Evolutionary conservation across 2,888 invertebrate species (phyloP), one percentile per base, ranked within the genome.

Genomic region (Platynereis dumerilii): DNA sequence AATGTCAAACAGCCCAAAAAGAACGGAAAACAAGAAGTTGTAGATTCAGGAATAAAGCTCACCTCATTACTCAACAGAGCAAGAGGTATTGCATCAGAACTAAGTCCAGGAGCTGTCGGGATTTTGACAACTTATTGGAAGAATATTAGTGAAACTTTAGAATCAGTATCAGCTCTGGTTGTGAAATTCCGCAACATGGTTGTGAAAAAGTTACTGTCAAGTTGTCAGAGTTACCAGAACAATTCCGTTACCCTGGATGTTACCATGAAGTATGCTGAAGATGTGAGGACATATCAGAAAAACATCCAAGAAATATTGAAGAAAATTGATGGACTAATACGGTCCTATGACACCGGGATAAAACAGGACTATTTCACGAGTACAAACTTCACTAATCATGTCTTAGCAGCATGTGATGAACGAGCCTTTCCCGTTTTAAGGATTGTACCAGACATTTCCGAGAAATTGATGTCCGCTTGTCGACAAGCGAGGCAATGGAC

Each of bases 381-480:
- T 59, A 73, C 76, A 1, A 63, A 68, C 29, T 79, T 80, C 60
- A 72, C 77, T 3, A 75, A 80, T 52, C 70, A 75, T 28, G 69
- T 81, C 39, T 69, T 80, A 39, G 73, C 78, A 20, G 67, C 71
- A 1, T 80, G 80, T 72, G 80, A 82, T 69, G 71, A 75, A 39
- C 79, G 79, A 69, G 78, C 78, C 3, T 82, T 80, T 66, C 81
- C 82, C 5, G 67, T 82, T 29, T 73, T 82, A 45, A 74, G 78
- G 42, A 67, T 81, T 34, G 70, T 80, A 58, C 77, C 78, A 28
- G 81, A 81, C 68, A 64, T 82, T 28, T 75, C 74, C 53, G 74
- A 72, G 58, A 81, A 80, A 62, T 67, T 81, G 24, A 69, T 71
- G 20, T 54, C 59, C 2, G 70, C 78, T 71, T 80, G 77, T 67